phyloP scores from a whole-genome alignment of 2,113 vertebrate species.

The Cochlearius cochlearius region DNA sequence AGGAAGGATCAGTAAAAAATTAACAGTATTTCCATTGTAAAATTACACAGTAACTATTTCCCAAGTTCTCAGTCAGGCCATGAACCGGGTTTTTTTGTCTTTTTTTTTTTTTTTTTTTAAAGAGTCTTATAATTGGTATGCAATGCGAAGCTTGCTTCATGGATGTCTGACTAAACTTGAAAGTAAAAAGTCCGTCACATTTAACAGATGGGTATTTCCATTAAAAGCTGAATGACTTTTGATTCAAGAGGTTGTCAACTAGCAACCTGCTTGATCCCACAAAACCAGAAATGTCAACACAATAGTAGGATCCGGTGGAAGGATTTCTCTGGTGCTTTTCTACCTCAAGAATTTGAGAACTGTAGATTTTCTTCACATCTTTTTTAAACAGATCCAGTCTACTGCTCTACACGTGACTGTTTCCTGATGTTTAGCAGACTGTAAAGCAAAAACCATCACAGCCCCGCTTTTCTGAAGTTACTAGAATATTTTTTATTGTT shows the following conservation, averaged over 20 bases:
- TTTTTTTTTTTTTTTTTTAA: neutral
- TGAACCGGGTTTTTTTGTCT: neutral
- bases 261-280: neutral
- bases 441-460: neutral
- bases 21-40: neutral
- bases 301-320: neutral
- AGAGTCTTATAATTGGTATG: neutral
- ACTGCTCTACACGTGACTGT: neutral
- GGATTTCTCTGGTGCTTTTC: neutral
- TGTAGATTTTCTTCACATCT: neutral
- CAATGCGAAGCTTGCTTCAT: neutral
- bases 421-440: neutral
- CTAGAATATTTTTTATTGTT: neutral
- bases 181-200: neutral
- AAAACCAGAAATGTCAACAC: neutral
- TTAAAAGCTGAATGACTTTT: neutral
- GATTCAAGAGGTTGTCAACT: neutral
- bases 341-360: neutral
- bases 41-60: neutral
- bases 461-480: neutral
- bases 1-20: neutral
- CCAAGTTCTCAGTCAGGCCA: neutral
- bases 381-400: neutral
- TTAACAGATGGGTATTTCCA: neutral
- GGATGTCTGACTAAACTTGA: neutral